Evolutionary conservation across 2,888 invertebrate genomes (phyloP).

Genomic region (Oligia latruncula): DNA sequence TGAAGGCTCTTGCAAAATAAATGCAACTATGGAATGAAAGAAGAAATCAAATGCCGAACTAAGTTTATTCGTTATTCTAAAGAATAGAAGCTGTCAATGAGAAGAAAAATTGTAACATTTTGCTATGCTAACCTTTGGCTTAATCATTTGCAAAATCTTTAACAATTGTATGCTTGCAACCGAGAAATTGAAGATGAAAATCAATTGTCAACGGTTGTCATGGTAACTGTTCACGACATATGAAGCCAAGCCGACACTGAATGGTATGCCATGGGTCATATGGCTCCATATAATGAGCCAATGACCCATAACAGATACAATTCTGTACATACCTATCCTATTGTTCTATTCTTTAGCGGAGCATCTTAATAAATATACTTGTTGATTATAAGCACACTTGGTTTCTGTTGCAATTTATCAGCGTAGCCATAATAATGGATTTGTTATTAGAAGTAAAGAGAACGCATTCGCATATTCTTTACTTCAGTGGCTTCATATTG

Average conservation of each 20-base stretch:
- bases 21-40: conserved; percentile 10
- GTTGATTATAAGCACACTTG: conserved; percentile 8
- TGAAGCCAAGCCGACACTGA: conserved; percentile 12
- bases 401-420: conserved; percentile 7
- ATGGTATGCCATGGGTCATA: conserved; percentile 7
- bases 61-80: not conserved
- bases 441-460: not conserved
- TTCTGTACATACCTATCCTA: conserved; percentile 9
- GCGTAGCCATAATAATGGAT: not conserved
- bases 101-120: conserved; percentile 1
- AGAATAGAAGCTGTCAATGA: not conserved
- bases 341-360: conserved; percentile 36
- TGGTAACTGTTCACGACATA: conserved; percentile 9
- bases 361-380: conserved; percentile 9
- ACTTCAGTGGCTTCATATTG: not conserved
- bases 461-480: not conserved
- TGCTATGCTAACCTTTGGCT: not conserved
- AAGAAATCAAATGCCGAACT: conserved; percentile 1
- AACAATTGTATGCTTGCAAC: not conserved
- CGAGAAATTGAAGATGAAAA: conserved; percentile 32
- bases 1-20: conserved; percentile 23
- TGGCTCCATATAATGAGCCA: conserved; percentile 20
- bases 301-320: conserved; percentile 36
- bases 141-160: conserved; percentile 6
- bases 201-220: conserved; percentile 33